Percentiles rank a stretch among this genome's conserved stretches.
phyloP scores from a whole-genome alignment of 2,797 vertebrate species.

The Sebastes matsubarae region DNA sequence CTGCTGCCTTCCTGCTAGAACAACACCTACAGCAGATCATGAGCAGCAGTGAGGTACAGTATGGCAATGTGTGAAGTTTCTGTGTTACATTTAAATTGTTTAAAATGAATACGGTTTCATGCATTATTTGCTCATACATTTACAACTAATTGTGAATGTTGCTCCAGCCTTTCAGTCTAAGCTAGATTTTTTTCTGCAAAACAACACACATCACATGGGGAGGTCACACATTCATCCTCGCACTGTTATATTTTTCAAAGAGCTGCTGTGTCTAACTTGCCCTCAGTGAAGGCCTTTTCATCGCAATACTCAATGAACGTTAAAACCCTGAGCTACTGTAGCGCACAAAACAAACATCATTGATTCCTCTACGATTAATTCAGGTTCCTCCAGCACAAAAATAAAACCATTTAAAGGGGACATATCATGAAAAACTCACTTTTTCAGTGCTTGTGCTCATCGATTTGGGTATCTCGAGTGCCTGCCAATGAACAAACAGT shows the following conservation, averaged over 20 bases:
- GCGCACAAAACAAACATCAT: background rate
- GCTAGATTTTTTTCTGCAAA: background rate
- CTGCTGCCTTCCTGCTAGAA: background rate
- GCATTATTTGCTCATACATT: background rate
- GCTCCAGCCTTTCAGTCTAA: background rate
- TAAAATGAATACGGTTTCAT: background rate
- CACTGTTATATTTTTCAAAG: slow-evolving; percentile 10
- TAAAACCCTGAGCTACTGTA: background rate
- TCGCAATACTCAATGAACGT: background rate
- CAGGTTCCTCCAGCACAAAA: background rate
- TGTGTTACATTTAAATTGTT: background rate
- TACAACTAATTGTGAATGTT: background rate
- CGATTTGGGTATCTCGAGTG: no score
- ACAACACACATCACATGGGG: background rate
- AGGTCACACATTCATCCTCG: background rate
- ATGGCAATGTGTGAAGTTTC: background rate
- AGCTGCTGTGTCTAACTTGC: background rate
- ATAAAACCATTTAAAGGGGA: background rate
- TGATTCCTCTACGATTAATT: background rate
- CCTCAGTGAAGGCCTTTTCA: slow-evolving; percentile 2
- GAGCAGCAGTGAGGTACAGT: background rate
- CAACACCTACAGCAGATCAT: background rate
- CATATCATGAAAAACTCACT: no score
- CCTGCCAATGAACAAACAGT: no score
- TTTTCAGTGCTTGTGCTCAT: no score